Evolutionary conservation across 1,140 invertebrate genomes (phyloP), one percentile per base, ranked within the genome.

Genomic region (Trichonephila clavipes): DNA sequence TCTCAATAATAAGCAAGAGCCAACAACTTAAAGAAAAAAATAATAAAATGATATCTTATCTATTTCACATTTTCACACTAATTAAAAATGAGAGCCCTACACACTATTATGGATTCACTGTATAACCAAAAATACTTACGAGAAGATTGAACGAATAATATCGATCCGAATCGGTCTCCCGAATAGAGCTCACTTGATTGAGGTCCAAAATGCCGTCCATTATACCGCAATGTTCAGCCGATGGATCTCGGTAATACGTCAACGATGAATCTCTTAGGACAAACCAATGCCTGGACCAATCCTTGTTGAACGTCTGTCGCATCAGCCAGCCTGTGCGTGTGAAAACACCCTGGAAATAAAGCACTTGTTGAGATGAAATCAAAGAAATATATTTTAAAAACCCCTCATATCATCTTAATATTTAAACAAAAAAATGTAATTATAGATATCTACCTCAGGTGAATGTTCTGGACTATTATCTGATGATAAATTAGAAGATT

Each of bases 221-320:
- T 18, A 98, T 97, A 51, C 97, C 97, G 90, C 97, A 97, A 94
- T 99, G 98, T 96, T 99, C 98, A 14, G 98, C 97, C 93, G 97
- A 97, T 19, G 98, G 98, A 96, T 99, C 98, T 94, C 97, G 96
- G 95, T 98, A 99, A 95, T 98, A 98, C 95, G 98, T 97, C 34
- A 99, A 95, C 0, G 97, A 98, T 87, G 97, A 97, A 58, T 98
- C 98, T 94, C 97, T 97, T 34, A 99, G 96, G 18, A 99, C 98
- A 96, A 99, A 99, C 99, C 99, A 99, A 95, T 99, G 97, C 95
- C 98, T 98, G 92, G 97, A 97, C 97, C 98, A 99, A 12, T 93
- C 92, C 21, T 98, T 98, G 97, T 95, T 82, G 72, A 90, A 72
- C 1, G 82, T 97, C 95, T 98, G 97, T 94, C 98, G 97, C 96